phyloP scores from a whole-genome alignment of 2,888 invertebrate species.

The Tuberolachnus salignus region DNA sequence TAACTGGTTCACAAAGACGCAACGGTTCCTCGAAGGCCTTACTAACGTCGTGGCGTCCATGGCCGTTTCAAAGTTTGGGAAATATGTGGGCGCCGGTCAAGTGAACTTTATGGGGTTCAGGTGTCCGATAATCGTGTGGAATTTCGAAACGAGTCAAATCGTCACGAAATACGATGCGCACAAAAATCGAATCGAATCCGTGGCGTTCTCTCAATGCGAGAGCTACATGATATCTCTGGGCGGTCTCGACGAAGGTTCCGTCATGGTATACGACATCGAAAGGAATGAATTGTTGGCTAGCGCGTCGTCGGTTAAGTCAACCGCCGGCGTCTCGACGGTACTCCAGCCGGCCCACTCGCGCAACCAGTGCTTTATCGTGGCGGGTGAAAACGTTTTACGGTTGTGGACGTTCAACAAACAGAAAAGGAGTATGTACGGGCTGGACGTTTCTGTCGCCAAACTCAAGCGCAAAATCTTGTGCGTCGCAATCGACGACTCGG shows the following conservation, averaged over 20 bases:
- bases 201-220: constrained; percentile 81
- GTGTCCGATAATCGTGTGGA: constrained; percentile 85
- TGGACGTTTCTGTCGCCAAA: constrained; percentile 73
- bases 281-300: constrained; percentile 65
- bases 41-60: constrained; percentile 79
- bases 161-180: constrained; percentile 80
- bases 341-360: constrained; percentile 67
- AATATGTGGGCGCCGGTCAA: constrained; percentile 86
- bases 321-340: constrained; percentile 74
- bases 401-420: constrained; percentile 77
- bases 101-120: constrained; percentile 80
- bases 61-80: constrained; percentile 75
- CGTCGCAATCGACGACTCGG: constrained; percentile 67
- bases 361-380: constrained; percentile 74
- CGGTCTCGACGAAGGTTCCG: constrained; percentile 86
- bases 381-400: constrained; percentile 75
- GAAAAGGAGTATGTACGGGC: constrained; percentile 72
- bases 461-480: constrained; percentile 78
- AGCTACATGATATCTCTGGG: constrained; percentile 84
- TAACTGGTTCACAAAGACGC: constrained; percentile 72
- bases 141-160: constrained; percentile 71
- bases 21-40: constrained; percentile 79
- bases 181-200: constrained; percentile 84
- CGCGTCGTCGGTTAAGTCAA: constrained; percentile 68
- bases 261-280: constrained; percentile 82